Evolutionary conservation across 2,113 vertebrate genomes (phyloP).

Genomic region (Connochaetes taurinus): DNA sequence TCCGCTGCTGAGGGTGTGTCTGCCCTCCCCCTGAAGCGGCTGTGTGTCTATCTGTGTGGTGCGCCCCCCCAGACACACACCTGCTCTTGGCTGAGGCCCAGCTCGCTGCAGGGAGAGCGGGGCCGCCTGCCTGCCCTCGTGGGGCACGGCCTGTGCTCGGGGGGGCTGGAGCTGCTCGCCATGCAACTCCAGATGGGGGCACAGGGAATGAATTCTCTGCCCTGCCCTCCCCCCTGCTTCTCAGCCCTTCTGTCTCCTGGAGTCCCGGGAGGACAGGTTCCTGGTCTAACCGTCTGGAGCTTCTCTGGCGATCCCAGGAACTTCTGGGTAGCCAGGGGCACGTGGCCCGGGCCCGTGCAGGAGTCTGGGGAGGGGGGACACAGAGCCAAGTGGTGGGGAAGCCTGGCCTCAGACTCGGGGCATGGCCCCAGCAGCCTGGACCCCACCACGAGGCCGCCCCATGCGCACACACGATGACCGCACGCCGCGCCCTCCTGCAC

Average conservation of each 20-base stretch:
- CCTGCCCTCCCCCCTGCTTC: neutral
- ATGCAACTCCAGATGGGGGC: neutral
- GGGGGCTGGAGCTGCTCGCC: neutral
- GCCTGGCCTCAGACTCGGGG: neutral
- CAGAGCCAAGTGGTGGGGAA: neutral
- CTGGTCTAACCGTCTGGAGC: neutral
- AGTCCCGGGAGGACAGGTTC: neutral
- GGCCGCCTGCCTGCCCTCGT: neutral
- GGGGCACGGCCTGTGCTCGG: neutral
- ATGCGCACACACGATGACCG: neutral
- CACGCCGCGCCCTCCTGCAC: neutral
- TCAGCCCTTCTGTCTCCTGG: neutral
- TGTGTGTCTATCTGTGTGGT: neutral
- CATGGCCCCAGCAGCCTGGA: neutral
- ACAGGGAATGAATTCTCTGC: neutral
- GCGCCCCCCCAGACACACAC: neutral
- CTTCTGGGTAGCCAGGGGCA: neutral
- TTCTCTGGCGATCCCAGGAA: neutral
- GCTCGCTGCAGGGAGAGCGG: neutral
- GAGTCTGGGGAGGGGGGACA: neutral
- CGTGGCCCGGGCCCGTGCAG: neutral
- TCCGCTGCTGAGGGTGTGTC: neutral
- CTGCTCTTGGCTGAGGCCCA: neutral
- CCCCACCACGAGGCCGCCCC: neutral
- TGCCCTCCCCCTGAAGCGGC: neutral